Conservation (phyloP, 2,113 vertebrate species). For the Microcebus lehilahytsara region DNA sequence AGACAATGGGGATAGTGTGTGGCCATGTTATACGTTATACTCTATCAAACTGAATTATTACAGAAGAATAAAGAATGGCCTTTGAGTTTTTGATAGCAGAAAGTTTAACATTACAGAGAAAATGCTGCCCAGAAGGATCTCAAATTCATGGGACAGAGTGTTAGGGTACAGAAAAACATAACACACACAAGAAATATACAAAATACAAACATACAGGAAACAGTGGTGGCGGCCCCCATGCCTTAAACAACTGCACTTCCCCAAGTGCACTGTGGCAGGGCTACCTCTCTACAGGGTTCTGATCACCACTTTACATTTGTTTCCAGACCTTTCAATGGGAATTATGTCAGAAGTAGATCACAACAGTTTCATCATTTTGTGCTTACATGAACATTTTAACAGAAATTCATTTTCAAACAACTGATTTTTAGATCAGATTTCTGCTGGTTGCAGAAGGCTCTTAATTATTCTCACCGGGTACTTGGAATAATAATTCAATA, state of each 20-base stretch:
- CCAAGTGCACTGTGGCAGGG: accelerated
- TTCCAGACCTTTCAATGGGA: not conserved
- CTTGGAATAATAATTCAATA: not conserved
- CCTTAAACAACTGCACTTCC: accelerated
- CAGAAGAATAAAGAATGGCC: not conserved
- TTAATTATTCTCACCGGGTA: not conserved
- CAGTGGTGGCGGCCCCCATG: not conserved
- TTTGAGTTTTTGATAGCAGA: not conserved
- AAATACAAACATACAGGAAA: not conserved
- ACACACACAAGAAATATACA: not conserved
- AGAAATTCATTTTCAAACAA: not conserved
- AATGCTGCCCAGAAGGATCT: not conserved
- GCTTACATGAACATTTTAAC: not conserved
- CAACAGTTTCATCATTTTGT: not conserved
- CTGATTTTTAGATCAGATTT: not conserved
- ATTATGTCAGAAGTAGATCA: not conserved
- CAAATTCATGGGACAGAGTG: not conserved
- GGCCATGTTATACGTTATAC: not conserved
- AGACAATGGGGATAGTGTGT: not conserved
- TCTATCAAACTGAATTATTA: not conserved
- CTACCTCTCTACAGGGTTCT: too few relatives aligned
- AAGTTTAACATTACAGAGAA: not conserved
- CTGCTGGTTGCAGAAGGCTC: not conserved
- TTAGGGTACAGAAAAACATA: not conserved
- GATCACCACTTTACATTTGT: not conserved